A percentile compares a stretch with the other conserved stretches of the same genome.
Conservation (phyloP, 2,113 vertebrate genomes). For the Peromyscus maniculatus region DNA sequence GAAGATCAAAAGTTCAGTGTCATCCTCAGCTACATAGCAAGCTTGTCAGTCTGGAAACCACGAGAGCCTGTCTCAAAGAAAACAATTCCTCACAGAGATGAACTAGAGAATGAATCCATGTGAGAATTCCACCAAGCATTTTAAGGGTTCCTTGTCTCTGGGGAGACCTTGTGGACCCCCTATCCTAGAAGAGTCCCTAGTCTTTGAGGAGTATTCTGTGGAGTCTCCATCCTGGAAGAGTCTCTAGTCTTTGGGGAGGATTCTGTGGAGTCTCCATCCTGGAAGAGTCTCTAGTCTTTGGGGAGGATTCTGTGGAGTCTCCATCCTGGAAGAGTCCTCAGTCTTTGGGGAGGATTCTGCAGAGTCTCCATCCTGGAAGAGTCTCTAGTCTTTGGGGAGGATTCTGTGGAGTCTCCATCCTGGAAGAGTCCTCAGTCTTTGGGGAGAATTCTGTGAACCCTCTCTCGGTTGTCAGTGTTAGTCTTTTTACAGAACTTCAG, state of each 20-base stretch:
- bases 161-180: neutral
- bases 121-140: neutral
- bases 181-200: neutral
- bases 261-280: neutral
- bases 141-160: neutral
- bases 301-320: too few species aligned
- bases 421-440: neutral
- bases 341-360: too few species aligned
- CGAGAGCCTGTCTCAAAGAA: neutral
- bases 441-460: neutral
- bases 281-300: too few species aligned
- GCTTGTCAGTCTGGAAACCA: neutral
- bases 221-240: neutral
- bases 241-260: neutral
- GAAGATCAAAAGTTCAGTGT: neutral
- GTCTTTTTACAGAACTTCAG: neutral
- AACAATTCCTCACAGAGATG: neutral
- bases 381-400: neutral
- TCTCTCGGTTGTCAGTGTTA: neutral
- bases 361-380: neutral
- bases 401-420: neutral
- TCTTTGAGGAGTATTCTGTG: neutral
- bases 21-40: neutral
- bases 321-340: neutral
- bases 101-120: neutral